Conservation (phyloP, 1,140 invertebrate genomes). For the Scaptomyza graminum region DNA sequence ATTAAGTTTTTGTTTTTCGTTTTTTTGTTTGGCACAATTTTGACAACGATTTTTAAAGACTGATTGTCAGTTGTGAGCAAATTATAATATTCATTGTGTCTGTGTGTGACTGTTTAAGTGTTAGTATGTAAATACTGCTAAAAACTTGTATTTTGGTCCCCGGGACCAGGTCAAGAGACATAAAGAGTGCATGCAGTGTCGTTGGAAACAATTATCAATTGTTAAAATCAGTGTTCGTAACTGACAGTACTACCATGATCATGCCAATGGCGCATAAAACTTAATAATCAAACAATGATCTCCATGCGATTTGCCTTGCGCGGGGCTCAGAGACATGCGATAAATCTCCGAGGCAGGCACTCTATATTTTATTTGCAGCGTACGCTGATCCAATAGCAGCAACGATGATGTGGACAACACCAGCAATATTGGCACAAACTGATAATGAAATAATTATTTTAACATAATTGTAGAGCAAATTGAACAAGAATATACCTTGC, state of each 20-base stretch:
- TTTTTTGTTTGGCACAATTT: slow-evolving; percentile 64
- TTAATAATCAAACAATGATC: slow-evolving; percentile 88
- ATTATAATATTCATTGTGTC: slow-evolving; percentile 36
- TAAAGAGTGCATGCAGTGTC: slow-evolving; percentile 40
- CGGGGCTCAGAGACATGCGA: slow-evolving; percentile 92
- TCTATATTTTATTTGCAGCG: slow-evolving; percentile 92
- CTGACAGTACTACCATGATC: slow-evolving; percentile 9
- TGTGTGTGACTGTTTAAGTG: slow-evolving; percentile 26
- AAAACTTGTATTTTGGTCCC: slow-evolving; percentile 73
- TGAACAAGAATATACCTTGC: slow-evolving; percentile 86
- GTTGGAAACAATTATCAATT: slow-evolving; percentile 41
- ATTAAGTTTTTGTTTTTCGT: not conserved
- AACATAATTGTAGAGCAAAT: not conserved
- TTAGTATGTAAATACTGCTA: slow-evolving; percentile 55
- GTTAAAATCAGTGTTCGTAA: slow-evolving; percentile 28
- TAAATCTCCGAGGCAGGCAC: slow-evolving; percentile 92
- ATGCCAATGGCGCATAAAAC: slow-evolving; percentile 10
- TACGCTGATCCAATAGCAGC: slow-evolving; percentile 92
- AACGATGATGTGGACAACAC: slow-evolving; percentile 92
- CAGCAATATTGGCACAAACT: slow-evolving; percentile 92
- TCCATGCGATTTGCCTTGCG: slow-evolving; percentile 92
- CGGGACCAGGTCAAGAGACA: slow-evolving; percentile 59
- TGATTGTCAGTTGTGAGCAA: slow-evolving; percentile 77
- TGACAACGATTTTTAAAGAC: slow-evolving; percentile 67
- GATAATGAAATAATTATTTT: slow-evolving; percentile 27